Evolutionary conservation across 2,113 vertebrate species (phyloP).

Genomic region (Alligator sinensis): DNA sequence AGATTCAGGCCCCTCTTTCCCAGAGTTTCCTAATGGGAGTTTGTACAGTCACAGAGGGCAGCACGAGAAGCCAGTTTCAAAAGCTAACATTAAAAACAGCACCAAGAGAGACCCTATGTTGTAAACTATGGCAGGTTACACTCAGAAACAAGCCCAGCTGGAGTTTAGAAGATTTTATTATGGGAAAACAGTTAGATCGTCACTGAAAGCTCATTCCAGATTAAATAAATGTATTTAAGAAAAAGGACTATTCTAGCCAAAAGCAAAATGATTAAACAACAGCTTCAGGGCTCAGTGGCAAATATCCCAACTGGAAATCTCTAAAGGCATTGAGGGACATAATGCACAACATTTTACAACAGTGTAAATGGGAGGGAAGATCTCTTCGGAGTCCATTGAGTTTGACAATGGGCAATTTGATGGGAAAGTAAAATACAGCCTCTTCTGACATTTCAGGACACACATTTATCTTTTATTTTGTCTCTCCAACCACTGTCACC

Average conservation of each 20-base stretch:
- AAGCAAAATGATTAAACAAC: slow-evolving; percentile 75
- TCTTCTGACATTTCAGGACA: neutral
- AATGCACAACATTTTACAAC: slow-evolving; percentile 12
- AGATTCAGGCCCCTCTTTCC: neutral
- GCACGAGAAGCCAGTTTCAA: slow-evolving; percentile 19
- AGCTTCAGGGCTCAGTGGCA: slow-evolving; percentile 39
- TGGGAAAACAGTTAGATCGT: slow-evolving; percentile 67
- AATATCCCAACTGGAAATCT: slow-evolving; percentile 37
- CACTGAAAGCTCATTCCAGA: slow-evolving; percentile 61
- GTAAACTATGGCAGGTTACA: slow-evolving; percentile 30
- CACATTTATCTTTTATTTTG: neutral
- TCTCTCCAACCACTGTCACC: neutral
- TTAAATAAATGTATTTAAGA: slow-evolving; percentile 55
- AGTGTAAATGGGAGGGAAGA: neutral
- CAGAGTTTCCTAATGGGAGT: slow-evolving; percentile 3
- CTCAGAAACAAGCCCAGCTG: slow-evolving; percentile 58
- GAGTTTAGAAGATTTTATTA: slow-evolving; percentile 69
- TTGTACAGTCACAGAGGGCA: neutral
- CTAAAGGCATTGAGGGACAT: neutral
- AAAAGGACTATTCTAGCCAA: slow-evolving; percentile 50
- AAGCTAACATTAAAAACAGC: neutral
- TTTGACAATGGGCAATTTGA: neutral
- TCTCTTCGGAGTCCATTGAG: neutral
- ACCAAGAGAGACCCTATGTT: slow-evolving; percentile 14
- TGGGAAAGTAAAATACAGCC: neutral